These are phyloP conservation scores for Sarcophaga subvicina DNA, from an alignment of 2,888 invertebrate species.

Conservation along the genomic window DNA sequence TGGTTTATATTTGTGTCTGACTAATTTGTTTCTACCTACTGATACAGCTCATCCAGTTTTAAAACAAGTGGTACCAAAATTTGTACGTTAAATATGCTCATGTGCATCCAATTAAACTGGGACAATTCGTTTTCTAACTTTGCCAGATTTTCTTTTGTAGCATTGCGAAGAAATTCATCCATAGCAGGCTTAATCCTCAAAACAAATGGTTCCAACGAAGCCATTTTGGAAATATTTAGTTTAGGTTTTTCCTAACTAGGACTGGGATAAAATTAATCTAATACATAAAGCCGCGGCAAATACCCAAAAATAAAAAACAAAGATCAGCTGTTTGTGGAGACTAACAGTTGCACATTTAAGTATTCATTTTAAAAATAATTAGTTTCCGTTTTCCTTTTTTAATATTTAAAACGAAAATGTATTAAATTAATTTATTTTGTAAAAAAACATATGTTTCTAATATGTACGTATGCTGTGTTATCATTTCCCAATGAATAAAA, in stretches of 20 bases:
- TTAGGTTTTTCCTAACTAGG: background rate
- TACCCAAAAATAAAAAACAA: background rate
- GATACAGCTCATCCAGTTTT: constrained; percentile 77
- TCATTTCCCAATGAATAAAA: no score
- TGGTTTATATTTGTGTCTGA: background rate
- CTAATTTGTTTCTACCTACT: constrained; percentile 71
- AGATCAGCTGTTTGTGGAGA: constrained; percentile 2
- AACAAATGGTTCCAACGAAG: constrained; percentile 77
- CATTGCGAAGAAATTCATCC: constrained; percentile 76
- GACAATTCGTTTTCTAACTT: constrained; percentile 74
- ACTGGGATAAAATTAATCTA: background rate
- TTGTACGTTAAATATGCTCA: constrained; percentile 78
- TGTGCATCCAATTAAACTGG: constrained; percentile 74
- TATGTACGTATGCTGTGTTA: no score
- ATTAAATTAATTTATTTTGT: no score
- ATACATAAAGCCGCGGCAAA: background rate
- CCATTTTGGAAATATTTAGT: constrained; percentile 67
- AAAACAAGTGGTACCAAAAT: constrained; percentile 78
- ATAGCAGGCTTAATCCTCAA: constrained; percentile 77
- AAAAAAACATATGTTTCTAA: no score
- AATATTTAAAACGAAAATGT: no score
- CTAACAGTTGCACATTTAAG: background rate
- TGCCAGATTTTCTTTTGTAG: constrained; percentile 74
- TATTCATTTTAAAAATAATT: background rate
- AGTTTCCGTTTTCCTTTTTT: no score